Base-by-base conservation (phyloP, 2,888 invertebrate species). In the Xylota segnis region DNA sequence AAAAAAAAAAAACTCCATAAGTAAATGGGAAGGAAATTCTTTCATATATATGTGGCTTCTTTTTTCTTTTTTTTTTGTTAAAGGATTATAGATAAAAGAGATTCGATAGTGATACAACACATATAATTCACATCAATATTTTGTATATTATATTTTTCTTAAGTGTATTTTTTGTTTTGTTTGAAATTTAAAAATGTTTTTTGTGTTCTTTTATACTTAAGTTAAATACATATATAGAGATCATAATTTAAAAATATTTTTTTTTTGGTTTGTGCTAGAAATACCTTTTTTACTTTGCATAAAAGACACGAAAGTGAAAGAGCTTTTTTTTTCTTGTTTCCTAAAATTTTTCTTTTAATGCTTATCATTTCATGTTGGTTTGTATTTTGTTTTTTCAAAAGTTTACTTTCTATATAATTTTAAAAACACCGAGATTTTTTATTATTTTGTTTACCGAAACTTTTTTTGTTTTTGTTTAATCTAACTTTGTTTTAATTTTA, bases 231-330 rank as follows among this genome's bases (percentile, higher is more conserved):
- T 89, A 91, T 91, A 90, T 89, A 90, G 88, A 91, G 90, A 90
- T 86, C 81, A 86, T 86, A 86, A 86, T 86, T 86, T 82, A 77
- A 86, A 86, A 86, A 86, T 81, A 86, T 84, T 79, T 72, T 43
- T 81, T 66, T 68, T 45, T 61, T 78, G 50, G 34, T 79, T 81
- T 86, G 86, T 86, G 86, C 77, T 77, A 82, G 86, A 86, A 86
- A 82, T 86, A 86, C 76, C 66, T 82, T 88, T 76, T 89, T 88
- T 88, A 86, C 89, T 89, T 90, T 90, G 89, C 91, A 90, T 91
- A 91, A 91, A 91, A 91, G 91, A 92, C 91, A 92, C 91, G 91
- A 91, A 91, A 91, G 91, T 92, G 91, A 92, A 91, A 91, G 91
- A 91, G 91, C 91, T 91, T 90, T 89, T 88, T 89, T 88, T 87